phyloP scores from a whole-genome alignment of 2,888 invertebrate genomes.

The Stenoptilia bipunctidactyla region DNA sequence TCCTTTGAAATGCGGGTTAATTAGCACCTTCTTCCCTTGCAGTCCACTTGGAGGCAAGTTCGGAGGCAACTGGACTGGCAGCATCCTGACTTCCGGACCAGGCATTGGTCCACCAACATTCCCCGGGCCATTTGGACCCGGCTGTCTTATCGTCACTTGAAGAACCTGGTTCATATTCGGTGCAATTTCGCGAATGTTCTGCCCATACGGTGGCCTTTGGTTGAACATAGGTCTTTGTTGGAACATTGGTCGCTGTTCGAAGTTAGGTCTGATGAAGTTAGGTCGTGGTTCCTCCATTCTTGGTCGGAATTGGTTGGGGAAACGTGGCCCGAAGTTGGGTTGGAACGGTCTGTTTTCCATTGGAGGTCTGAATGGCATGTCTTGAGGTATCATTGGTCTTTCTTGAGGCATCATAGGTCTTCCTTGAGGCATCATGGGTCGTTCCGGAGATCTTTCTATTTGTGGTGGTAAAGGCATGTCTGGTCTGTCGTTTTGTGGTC shows the following conservation, averaged over 20 bases:
- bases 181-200: conserved; percentile 31
- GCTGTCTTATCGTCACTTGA: conserved; percentile 45
- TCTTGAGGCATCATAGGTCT: conserved; percentile 22
- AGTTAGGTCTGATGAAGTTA: conserved; percentile 24
- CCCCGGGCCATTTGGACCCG: conserved; percentile 14
- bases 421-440: conserved; percentile 11
- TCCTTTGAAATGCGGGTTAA: conserved; percentile 77
- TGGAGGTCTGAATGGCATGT: conserved; percentile 23
- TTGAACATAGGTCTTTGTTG: conserved; percentile 20
- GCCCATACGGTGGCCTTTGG: conserved; percentile 25
- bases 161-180: conserved; percentile 35
- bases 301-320: conserved; percentile 23
- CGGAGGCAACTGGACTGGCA: conserved; percentile 43
- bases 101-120: conserved; percentile 3
- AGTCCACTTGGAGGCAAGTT: conserved; percentile 42
- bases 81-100: conserved; percentile 46
- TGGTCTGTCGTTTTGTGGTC: conserved; percentile 24
- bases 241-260: conserved; percentile 32
- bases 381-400: conserved; percentile 23
- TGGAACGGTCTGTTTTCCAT: conserved; percentile 17
- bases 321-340: conserved; percentile 14
- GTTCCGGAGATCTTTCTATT: neutral
- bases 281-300: conserved; percentile 24
- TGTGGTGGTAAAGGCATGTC: conserved; percentile 13
- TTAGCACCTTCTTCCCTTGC: conserved; percentile 74